Evolutionary conservation across 2,797 vertebrate species (phyloP).

Genomic region (Choloepus didactylus): DNA sequence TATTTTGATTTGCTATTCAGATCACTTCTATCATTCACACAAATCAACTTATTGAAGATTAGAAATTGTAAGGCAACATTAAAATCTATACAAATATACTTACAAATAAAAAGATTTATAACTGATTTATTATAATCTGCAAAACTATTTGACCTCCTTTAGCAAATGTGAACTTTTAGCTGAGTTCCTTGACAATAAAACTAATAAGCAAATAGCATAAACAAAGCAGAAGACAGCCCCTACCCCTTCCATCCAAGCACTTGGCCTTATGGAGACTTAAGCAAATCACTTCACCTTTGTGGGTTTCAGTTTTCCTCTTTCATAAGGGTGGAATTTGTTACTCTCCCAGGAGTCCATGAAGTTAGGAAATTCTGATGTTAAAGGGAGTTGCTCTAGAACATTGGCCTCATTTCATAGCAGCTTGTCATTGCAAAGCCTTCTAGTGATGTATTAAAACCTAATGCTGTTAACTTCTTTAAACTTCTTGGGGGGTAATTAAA

Average conservation of each 20-base stretch:
- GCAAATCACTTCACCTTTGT: neutral
- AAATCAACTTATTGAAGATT: neutral
- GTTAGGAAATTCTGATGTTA: neutral
- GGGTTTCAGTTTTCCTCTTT: neutral
- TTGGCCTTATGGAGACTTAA: neutral
- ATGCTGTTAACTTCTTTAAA: neutral
- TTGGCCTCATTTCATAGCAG: neutral
- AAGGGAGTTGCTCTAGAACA: neutral
- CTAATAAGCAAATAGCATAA: neutral
- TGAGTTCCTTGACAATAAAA: neutral
- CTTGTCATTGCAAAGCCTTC: neutral
- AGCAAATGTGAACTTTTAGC: neutral
- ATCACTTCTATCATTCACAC: neutral
- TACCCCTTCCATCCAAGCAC: neutral
- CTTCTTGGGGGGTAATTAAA: neutral
- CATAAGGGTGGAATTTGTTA: neutral
- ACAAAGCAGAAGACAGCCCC: neutral
- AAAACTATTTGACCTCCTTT: neutral
- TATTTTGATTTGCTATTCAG: neutral
- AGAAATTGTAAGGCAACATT: neutral
- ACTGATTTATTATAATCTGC: neutral
- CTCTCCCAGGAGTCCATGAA: neutral
- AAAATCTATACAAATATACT: neutral
- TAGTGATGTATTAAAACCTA: constrained; percentile 33
- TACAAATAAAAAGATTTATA: neutral